Percentiles rank a stretch among this genome's conserved stretches.
Evolutionary conservation across 2,888 invertebrate genomes (phyloP).

Genomic region (Agonopterix heracliana): DNA sequence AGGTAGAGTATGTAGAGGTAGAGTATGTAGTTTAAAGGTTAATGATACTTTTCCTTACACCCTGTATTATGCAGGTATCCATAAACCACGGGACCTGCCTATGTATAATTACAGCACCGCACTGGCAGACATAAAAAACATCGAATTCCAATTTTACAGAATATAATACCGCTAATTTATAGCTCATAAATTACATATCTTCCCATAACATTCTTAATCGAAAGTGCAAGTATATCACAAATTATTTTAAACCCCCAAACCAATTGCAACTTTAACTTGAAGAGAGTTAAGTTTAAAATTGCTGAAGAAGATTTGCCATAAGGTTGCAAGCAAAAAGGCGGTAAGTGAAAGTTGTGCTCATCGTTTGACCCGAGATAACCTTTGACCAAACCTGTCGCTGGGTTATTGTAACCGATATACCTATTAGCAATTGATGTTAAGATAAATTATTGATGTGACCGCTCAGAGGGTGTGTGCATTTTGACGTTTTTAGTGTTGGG

Average conservation of each 20-base stretch:
- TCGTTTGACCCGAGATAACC: conserved; percentile 61
- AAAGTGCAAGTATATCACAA: conserved; percentile 1
- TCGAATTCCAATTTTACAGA: not conserved
- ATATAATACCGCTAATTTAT: not conserved
- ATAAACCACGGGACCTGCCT: no score
- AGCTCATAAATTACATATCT: not conserved
- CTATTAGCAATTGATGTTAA: conserved; percentile 30
- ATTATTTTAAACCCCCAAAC: not conserved
- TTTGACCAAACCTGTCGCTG: conserved; percentile 58
- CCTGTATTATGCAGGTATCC: no score
- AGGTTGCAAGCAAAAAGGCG: conserved; percentile 10
- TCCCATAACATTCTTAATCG: not conserved
- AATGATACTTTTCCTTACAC: no score
- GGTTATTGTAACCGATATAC: conserved; percentile 55
- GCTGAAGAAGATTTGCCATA: not conserved
- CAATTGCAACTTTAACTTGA: conserved; percentile 5
- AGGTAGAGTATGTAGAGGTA: no score
- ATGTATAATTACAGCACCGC: no score
- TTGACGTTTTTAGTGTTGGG: not conserved
- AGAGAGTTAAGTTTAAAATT: conserved; percentile 3
- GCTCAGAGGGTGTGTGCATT: not conserved
- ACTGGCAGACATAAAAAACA: no score
- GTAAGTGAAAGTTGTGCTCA: conserved; percentile 64
- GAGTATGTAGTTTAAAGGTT: no score
- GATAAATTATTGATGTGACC: not conserved